Evolutionary conservation across 2,113 vertebrate species (phyloP).

Genomic region (Nymphicus hollandicus): DNA sequence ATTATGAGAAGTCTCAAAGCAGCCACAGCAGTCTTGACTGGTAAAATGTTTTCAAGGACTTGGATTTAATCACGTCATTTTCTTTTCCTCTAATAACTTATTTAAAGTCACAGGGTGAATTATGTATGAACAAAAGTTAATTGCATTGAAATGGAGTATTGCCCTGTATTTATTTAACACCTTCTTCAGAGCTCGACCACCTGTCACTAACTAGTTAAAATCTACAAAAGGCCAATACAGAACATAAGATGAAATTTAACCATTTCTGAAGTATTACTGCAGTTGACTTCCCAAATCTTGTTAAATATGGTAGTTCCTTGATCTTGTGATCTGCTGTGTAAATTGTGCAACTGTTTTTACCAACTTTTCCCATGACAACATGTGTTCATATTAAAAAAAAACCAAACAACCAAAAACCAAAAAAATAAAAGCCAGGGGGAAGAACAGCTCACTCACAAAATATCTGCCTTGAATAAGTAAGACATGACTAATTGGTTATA

Average conservation of each 20-base stretch:
- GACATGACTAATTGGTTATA: neutral
- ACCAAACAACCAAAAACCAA: neutral
- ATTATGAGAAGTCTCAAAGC: neutral
- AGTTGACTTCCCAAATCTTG: neutral
- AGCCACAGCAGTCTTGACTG: neutral
- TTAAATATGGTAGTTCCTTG: neutral
- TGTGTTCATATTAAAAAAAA: neutral
- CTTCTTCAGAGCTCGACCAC: neutral
- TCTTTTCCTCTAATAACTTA: constrained; percentile 38
- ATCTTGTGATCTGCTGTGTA: neutral
- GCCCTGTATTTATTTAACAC: neutral
- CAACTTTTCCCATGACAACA: neutral
- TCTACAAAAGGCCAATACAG: neutral
- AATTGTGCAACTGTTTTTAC: neutral
- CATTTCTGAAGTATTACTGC: neutral
- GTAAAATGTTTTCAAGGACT: constrained; percentile 27
- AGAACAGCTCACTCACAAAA: neutral
- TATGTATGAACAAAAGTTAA: constrained; percentile 51
- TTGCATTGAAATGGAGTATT: constrained; percentile 4
- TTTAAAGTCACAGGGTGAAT: constrained; percentile 33
- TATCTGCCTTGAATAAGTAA: neutral
- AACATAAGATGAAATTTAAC: neutral
- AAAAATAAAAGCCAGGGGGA: neutral
- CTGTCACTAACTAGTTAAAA: neutral
- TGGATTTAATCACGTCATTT: constrained; percentile 32